phyloP scores from a whole-genome alignment of 1,140 invertebrate genomes.

The Acromyrmex echinatior region DNA sequence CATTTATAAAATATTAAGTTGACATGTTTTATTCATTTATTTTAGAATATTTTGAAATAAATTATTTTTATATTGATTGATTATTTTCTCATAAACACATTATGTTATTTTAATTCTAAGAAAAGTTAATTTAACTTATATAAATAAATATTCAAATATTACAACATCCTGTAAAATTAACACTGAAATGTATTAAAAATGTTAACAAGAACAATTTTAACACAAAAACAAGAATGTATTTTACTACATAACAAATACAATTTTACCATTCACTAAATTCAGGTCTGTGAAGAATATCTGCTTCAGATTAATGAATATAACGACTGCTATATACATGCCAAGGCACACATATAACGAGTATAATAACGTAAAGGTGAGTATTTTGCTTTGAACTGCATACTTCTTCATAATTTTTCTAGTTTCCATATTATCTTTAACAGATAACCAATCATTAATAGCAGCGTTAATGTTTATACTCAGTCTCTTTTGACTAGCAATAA shows the following conservation, averaged over 20 bases:
- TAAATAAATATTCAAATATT: no score
- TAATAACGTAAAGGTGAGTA: background rate
- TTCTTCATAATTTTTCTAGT: conserved; percentile 43
- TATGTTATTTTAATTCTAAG: no score
- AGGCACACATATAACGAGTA: background rate
- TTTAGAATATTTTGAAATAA: no score
- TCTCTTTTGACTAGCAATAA: background rate
- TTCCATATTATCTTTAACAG: conserved; percentile 3
- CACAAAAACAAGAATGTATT: no score
- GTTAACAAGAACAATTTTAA: no score
- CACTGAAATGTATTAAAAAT: no score
- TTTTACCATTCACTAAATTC: conserved; percentile 24
- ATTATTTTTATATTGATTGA: no score
- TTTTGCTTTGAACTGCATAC: background rate
- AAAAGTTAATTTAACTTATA: no score
- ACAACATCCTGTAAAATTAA: no score
- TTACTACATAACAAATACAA: background rate
- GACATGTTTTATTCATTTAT: no score
- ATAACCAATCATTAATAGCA: conserved; percentile 52
- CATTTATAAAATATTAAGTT: no score
- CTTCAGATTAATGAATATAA: background rate
- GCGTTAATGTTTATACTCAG: conserved; percentile 5
- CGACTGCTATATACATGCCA: background rate
- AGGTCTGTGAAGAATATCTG: conserved; percentile 29
- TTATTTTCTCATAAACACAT: no score